Evolutionary conservation across 2,113 vertebrate species (phyloP), one percentile per base, ranked within the genome.

Genomic region (Solenodon paradoxus): DNA sequence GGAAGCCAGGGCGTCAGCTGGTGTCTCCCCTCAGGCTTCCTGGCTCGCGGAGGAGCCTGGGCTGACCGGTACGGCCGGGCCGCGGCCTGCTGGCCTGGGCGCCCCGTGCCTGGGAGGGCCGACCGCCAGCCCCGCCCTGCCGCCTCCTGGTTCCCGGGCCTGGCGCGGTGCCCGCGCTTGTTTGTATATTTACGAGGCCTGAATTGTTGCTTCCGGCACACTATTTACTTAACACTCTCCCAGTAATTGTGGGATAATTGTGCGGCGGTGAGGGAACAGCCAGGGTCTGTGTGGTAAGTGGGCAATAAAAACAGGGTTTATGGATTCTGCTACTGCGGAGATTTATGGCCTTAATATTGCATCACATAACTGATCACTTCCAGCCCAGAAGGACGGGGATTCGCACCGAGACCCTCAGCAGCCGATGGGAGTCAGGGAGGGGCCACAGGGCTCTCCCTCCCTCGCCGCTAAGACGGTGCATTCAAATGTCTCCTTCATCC

Each of bases 231-330:
- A 97, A 97, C 97, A 90, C 78, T 92, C 59, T 91, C 95, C 81
- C 94, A 77, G 96, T 96, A 96, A 97, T 97, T 95, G 96, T 83
- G 8, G 94, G 96, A 93, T 97, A 97, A 97, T 97, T 95, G 97
- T 95, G 74, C 88, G 12, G 47, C 82, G 35, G 59, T 75, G 95
- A 92, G 61, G 64, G 87, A 93, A 61, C 96, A 88, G 96, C 69
- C 92, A 87, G 95, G 91, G 88, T 89, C 94, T 66, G 86, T 68
- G 94, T 81, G 2, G 79, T 96, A 81, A 97, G 86, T 97, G 95
- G 96, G 51, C 87, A 87, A 93, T 97, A 96, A 97, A 97, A 96
- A 35, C 63, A n/a, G 91, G 92, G 88, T 97, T 97, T 96, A 96
- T 94, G 88, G 81, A 35, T 71, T 92, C 94, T 88, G 91, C 86